These are phyloP conservation scores for Antheraea mylitta DNA, from an alignment of 1,140 invertebrate genomes.

Conservation along the genomic window DNA sequence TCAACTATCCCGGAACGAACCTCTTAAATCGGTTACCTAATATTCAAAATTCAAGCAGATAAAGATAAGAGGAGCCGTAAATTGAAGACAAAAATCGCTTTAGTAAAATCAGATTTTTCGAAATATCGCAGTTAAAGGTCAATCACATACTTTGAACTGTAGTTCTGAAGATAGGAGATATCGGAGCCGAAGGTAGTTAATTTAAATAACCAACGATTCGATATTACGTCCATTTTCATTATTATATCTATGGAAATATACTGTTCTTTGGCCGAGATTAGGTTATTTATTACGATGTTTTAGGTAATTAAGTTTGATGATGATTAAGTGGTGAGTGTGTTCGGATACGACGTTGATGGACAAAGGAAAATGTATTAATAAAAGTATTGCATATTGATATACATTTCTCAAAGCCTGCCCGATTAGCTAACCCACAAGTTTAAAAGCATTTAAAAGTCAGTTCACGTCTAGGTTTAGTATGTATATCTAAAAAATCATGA, in stretches of 20 bases:
- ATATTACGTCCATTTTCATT: background rate
- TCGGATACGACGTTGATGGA: no score
- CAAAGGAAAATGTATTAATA: no score
- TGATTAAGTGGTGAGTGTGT: no score
- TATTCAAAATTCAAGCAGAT: background rate
- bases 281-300: no score
- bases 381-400: no score
- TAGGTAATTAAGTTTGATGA: no score
- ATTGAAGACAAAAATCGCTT: background rate
- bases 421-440: no score
- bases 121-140: background rate
- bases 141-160: background rate
- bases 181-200: background rate
- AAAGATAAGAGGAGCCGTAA: background rate
- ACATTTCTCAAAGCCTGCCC: no score
- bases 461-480: no score
- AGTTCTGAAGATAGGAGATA: background rate
- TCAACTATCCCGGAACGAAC: background rate
- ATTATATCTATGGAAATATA: background rate
- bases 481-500: no score
- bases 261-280: no score
- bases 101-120: constrained; percentile 3
- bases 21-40: background rate
- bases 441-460: no score
- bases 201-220: background rate